Conservation (phyloP, 2,113 vertebrate species). For the Macaca fascicularis region T2T-MFA8v1.1 NC_088376.1:164958001-164958500, state of each 20-base stretch:
- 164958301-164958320: slow-evolving; percentile 73
- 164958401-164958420: slow-evolving; percentile 73
- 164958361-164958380: slow-evolving; percentile 80
- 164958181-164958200: background rate
- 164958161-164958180: slow-evolving; percentile 28
- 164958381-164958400: slow-evolving; percentile 78
- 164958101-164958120: background rate
- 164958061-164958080: background rate
- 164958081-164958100: background rate
- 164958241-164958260: slow-evolving; percentile 69
- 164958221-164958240: slow-evolving; percentile 45
- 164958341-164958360: slow-evolving; percentile 76
- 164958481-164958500: background rate
- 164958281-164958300: slow-evolving; percentile 75
- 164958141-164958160: slow-evolving; percentile 19
- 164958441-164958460: slow-evolving; percentile 68
- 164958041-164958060: background rate
- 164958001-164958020: background rate
- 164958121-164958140: background rate
- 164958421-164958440: slow-evolving; percentile 69
- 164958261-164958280: slow-evolving; percentile 69
- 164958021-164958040: slow-evolving; percentile 27
- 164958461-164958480: slow-evolving; percentile 58
- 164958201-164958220: slow-evolving; percentile 45
- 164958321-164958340: slow-evolving; percentile 79